Percentiles rank a stretch among this genome's conserved stretches.
Conservation (phyloP, 1,140 invertebrate species). For the Armadillidium nasatum region DNA sequence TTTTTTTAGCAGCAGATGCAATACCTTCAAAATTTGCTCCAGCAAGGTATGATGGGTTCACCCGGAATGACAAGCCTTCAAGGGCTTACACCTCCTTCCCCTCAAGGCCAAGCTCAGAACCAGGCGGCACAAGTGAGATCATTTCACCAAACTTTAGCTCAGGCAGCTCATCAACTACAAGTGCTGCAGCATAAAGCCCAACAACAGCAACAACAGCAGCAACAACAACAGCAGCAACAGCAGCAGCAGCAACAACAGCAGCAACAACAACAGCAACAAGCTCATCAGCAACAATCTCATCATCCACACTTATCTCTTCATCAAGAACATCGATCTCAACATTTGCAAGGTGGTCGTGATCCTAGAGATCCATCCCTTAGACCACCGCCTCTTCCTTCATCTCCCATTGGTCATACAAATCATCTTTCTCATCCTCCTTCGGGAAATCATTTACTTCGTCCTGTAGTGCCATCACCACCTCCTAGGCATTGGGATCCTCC, state of each 20-base stretch:
- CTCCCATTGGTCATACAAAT: conserved; percentile 30
- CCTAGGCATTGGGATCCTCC: conserved; percentile 63
- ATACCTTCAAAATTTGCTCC: conserved; percentile 47
- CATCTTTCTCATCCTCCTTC: conserved; percentile 37
- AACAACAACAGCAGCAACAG: conserved; percentile 47
- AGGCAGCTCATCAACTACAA: conserved; percentile 75
- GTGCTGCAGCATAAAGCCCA: conserved; percentile 70
- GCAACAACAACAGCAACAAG: conserved; percentile 48
- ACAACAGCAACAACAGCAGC: conserved; percentile 53
- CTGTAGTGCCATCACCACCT: conserved; percentile 44
- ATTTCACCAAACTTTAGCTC: conserved; percentile 70
- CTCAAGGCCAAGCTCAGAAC: conserved; percentile 31
- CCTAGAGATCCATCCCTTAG: conserved; percentile 32
- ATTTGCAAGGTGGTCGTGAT: conserved; percentile 42
- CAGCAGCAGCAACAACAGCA: conserved; percentile 44
- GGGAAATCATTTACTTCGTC: conserved; percentile 21
- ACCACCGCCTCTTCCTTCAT: conserved; percentile 32
- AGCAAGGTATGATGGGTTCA: conserved; percentile 47
- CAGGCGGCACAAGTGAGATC: conserved; percentile 47
- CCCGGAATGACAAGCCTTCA: conserved; percentile 41
- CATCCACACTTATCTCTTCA: conserved; percentile 49
- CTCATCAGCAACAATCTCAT: conserved; percentile 47
- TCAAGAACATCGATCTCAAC: conserved; percentile 21
- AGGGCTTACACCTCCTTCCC: conserved; percentile 35
- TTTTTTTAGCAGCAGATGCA: conserved; percentile 45